Base-by-base conservation (phyloP, 1,140 invertebrate species). In the Drosophila lacteicornis region DNA sequence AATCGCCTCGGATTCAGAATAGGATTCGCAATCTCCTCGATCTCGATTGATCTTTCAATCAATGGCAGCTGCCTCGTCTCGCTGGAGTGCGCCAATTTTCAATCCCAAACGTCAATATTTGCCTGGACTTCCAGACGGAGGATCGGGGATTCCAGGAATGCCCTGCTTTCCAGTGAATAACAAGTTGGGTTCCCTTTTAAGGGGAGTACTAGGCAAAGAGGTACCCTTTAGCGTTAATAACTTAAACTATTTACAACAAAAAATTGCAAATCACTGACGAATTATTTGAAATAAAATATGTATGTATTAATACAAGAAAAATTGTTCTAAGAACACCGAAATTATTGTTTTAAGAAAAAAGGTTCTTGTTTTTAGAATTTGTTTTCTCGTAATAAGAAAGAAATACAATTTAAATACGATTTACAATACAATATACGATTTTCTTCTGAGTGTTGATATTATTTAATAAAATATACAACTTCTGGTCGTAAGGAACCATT, bases 1-100 rank as follows among this genome's bases (percentile, higher is more conserved):
- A 62, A 62, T 60, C 15, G 17, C 17, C 17, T 19, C 13, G 38
- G 58, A 61, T 65, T 58, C 40, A 17, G 33, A 63, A 50, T 46
- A 30, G 17, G 50, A 75, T 30, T 56, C 47, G 55, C 79, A 50
- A 70, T 70, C 53, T 73, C 38, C 53, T 59, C 45, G 49, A 60
- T 61, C 68, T 79, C 69, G 68, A 88, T 84, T 87, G 80, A 87
- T 90, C 80, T 84, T 83, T 88, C 80, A 87, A 86, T 87, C 82
- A 79, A 71, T 60, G 77, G 40, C 69, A 61, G 56, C 85, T 80
- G 76, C 57, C 75, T 45, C 36, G 19, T n/a, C 67, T 38, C 4
- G 17, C 27, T 50, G 69, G 66, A 79, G 62, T 84, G 80, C 81
- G 85, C 80, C 85, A 90, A 80, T 80, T 71, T 87, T 42, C 67